Evolutionary conservation across 2,888 invertebrate genomes (phyloP).

Genomic region (Cordilura impudica): DNA sequence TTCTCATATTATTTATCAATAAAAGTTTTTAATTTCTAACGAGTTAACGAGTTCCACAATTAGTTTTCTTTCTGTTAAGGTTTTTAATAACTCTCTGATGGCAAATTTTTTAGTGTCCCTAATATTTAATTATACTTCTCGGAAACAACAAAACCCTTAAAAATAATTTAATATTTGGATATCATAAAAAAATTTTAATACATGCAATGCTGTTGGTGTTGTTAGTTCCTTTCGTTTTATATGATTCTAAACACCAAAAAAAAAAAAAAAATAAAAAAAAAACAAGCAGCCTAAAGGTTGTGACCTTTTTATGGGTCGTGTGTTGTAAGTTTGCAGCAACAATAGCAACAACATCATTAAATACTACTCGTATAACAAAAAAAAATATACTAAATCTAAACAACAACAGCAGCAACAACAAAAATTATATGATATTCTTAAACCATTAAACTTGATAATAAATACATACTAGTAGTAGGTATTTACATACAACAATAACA

Average conservation of each 20-base stretch:
- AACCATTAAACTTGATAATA: background rate
- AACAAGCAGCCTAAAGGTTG: slow-evolving; percentile 32
- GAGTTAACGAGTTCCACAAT: no score
- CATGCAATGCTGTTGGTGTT: background rate
- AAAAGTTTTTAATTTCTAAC: no score
- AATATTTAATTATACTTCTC: no score
- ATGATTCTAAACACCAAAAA: background rate
- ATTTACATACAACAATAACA: slow-evolving; percentile 2
- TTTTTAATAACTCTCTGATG: no score
- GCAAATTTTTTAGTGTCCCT: no score
- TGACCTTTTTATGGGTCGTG: slow-evolving; percentile 60
- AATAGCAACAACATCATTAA: background rate
- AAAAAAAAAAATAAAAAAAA: background rate
- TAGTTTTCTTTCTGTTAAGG: no score
- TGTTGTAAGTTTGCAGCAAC: slow-evolving; percentile 26
- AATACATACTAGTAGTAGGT: background rate
- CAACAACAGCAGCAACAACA: background rate
- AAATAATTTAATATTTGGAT: no score
- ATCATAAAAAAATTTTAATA: background rate
- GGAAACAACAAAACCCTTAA: no score
- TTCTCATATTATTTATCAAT: no score
- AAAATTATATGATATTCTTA: background rate
- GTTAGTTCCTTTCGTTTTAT: background rate
- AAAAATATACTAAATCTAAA: background rate
- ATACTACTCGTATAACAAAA: background rate